phyloP scores from a whole-genome alignment of 2,113 vertebrate genomes.

The Pongo abelii region DNA sequence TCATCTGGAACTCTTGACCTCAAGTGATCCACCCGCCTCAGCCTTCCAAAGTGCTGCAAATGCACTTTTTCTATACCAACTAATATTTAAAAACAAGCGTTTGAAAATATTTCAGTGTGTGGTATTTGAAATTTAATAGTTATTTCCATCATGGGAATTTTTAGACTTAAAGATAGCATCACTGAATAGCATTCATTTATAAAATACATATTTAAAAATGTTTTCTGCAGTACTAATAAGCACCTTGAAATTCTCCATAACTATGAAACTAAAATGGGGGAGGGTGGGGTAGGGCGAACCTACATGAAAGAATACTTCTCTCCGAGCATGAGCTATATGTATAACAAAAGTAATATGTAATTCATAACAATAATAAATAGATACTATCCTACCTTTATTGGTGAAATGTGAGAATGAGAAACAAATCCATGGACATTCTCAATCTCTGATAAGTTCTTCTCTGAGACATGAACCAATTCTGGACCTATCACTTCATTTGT shows the following conservation, averaged over 20 bases:
- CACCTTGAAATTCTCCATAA: slow-evolving; percentile 5
- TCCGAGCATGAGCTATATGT: not conserved
- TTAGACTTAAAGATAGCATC: not conserved
- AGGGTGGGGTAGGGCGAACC: not conserved
- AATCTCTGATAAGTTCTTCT: slow-evolving; percentile 96
- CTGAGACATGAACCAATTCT: slow-evolving; percentile 94
- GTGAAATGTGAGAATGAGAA: slow-evolving; percentile 96
- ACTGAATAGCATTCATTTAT: slow-evolving; percentile 21
- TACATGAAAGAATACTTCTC: not conserved
- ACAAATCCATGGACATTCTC: slow-evolving; percentile 97
- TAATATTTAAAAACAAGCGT: slow-evolving; percentile 42
- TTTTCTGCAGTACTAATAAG: slow-evolving; percentile 7
- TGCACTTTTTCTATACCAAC: not conserved
- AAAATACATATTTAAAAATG: slow-evolving; percentile 7
- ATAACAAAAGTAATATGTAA: not conserved
- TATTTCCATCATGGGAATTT: not conserved
- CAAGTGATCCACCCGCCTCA: no score
- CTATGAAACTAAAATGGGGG: slow-evolving; percentile 6
- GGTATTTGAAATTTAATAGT: slow-evolving; percentile 26
- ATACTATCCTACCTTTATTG: slow-evolving; percentile 92
- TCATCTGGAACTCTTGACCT: no score
- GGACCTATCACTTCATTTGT: slow-evolving; percentile 88
- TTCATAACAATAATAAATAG: not conserved
- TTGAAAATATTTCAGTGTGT: slow-evolving; percentile 1
- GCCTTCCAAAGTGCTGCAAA: no score